A percentile compares a stretch with the other conserved stretches of the same genome.
These are phyloP conservation scores for Apotomis capreana DNA, from an alignment of 2,888 invertebrate genomes.

Conservation along the genomic window DNA sequence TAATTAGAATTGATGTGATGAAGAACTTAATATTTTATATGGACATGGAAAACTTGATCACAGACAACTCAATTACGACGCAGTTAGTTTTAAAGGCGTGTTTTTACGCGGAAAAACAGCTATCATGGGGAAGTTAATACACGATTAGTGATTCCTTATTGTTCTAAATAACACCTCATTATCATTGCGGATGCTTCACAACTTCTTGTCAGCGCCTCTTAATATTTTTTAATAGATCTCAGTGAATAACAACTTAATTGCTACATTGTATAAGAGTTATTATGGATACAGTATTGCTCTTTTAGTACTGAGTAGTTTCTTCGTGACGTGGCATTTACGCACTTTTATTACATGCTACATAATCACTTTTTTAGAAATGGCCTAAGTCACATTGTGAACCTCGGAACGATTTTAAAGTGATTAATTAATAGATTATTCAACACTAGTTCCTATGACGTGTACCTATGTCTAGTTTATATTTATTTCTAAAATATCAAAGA, in stretches of 20 bases:
- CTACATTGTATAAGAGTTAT: slow-evolving; percentile 47
- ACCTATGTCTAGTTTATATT: too few species aligned
- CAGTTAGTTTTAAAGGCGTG: background rate
- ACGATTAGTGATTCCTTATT: slow-evolving; percentile 51
- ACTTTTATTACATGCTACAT: background rate
- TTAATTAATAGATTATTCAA: too few species aligned
- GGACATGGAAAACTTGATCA: slow-evolving; percentile 7
- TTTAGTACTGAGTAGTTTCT: background rate
- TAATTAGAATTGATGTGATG: background rate
- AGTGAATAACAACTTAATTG: slow-evolving; percentile 53
- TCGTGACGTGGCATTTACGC: slow-evolving; percentile 17
- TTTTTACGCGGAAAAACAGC: slow-evolving; percentile 40
- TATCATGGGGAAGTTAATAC: slow-evolving; percentile 39
- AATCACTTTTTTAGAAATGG: background rate
- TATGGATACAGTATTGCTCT: slow-evolving; percentile 4
- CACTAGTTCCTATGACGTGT: too few species aligned
- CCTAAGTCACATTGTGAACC: too few species aligned
- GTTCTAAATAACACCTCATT: slow-evolving; percentile 49
- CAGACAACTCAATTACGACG: slow-evolving; percentile 22
- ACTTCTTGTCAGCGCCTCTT: slow-evolving; percentile 48
- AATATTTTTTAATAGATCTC: slow-evolving; percentile 45
- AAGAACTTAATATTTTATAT: background rate
- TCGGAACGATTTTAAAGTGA: too few species aligned
- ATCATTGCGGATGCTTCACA: slow-evolving; percentile 46
- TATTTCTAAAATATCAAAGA: too few species aligned